Evolutionary conservation across 2,797 vertebrate genomes (phyloP).

Genomic region (Girardinus metallicus): DNA sequence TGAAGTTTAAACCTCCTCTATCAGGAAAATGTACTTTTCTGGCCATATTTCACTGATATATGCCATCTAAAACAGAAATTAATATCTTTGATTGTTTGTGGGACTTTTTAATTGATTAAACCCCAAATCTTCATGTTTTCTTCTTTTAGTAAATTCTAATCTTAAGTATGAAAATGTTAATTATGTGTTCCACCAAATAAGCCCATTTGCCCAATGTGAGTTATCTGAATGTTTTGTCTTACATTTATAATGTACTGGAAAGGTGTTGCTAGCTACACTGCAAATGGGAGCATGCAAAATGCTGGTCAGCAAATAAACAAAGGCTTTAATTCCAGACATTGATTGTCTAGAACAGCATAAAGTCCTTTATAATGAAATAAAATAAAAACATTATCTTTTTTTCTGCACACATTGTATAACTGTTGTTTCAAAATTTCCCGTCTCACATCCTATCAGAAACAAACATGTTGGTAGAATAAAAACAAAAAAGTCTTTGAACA

Average conservation of each 20-base stretch:
- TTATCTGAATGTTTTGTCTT: background rate
- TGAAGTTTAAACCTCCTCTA: conserved; percentile 53
- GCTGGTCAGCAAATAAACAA: background rate
- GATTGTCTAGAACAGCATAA: background rate
- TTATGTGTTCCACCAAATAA: background rate
- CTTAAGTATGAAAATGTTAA: background rate
- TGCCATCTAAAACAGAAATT: background rate
- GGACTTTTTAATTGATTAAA: background rate
- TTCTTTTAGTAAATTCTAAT: background rate
- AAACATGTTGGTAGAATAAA: background rate
- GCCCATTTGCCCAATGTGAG: background rate
- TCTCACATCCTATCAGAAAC: background rate
- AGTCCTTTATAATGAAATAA: background rate
- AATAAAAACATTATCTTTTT: background rate
- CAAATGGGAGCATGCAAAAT: background rate
- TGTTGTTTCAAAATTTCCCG: background rate
- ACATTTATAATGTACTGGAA: no score
- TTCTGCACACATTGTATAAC: no score
- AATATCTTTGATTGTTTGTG: background rate
- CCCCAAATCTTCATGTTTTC: background rate
- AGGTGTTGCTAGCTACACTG: background rate
- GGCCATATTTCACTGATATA: background rate
- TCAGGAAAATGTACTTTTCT: conserved; percentile 35
- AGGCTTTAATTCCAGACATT: background rate
- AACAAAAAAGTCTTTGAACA: background rate